Conservation (phyloP, 1,140 invertebrate genomes). For the Nephila pilipes region DNA sequence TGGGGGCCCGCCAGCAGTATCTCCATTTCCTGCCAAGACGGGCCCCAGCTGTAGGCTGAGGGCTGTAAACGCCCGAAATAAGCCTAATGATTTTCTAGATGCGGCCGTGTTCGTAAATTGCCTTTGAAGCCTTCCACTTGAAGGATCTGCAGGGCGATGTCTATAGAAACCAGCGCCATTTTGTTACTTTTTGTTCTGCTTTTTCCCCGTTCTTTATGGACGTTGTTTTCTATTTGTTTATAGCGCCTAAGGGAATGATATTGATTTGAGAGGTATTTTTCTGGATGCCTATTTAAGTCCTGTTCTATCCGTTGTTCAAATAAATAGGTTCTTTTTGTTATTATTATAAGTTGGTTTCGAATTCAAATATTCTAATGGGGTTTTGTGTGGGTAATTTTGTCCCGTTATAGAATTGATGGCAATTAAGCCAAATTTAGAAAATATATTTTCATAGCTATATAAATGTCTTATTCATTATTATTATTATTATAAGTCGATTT, state of each 20-base stretch:
- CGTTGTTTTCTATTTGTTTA: slow-evolving; percentile 60
- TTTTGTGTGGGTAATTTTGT: too few species aligned
- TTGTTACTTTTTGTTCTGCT: slow-evolving; percentile 36
- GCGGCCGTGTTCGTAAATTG: slow-evolving; percentile 62
- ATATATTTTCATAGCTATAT: too few species aligned
- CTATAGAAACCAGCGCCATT: slow-evolving; percentile 35
- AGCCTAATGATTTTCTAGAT: slow-evolving; percentile 74
- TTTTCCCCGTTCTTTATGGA: slow-evolving; percentile 35
- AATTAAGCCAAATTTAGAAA: too few species aligned
- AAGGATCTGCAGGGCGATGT: neutral
- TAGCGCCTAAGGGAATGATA: slow-evolving; percentile 55
- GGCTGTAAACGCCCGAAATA: slow-evolving; percentile 74
- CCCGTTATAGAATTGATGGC: too few species aligned
- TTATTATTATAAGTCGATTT: too few species aligned
- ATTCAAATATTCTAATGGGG: too few species aligned
- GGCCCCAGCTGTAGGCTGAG: slow-evolving; percentile 65
- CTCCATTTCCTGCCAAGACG: slow-evolving; percentile 57
- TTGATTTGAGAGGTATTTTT: slow-evolving; percentile 52
- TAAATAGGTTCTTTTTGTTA: too few species aligned
- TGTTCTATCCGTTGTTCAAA: neutral
- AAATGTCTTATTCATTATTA: too few species aligned
- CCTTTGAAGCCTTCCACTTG: slow-evolving; percentile 68
- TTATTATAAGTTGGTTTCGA: too few species aligned
- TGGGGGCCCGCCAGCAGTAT: slow-evolving; percentile 37
- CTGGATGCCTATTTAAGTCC: slow-evolving; percentile 16